These are phyloP conservation scores for Umimayanthus chanpuru DNA, from an alignment of 92 coral and sea anemone genomes.

Conservation along the genomic window DNA sequence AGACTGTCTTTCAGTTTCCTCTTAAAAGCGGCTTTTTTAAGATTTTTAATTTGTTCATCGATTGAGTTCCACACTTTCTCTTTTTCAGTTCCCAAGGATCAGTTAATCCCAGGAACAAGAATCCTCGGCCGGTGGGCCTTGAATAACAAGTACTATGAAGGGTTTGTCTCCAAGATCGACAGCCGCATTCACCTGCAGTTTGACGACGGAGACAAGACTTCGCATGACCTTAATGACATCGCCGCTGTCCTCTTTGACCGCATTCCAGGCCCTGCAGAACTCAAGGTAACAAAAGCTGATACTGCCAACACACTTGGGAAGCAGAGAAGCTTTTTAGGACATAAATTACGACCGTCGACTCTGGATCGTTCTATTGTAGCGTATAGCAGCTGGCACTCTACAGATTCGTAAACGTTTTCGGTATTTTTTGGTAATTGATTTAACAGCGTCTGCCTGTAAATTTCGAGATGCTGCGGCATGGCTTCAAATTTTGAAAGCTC, in stretches of 20 bases:
- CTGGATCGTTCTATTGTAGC: not conserved
- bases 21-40: too few species aligned
- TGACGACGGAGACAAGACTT: constrained; percentile 56
- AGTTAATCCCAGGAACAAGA: constrained; percentile 84
- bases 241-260: constrained; percentile 82
- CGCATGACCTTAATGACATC: constrained; percentile 79
- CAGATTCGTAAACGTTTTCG: too few species aligned
- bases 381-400: too few species aligned
- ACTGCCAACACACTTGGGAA: not conserved
- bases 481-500: too few species aligned
- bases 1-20: too few species aligned
- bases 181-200: constrained; percentile 56
- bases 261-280: constrained; percentile 62
- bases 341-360: not conserved
- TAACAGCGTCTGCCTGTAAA: too few species aligned
- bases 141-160: constrained; percentile 74
- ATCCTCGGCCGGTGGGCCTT: constrained; percentile 73
- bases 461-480: too few species aligned
- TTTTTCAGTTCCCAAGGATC: constrained; percentile 73
- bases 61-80: too few species aligned
- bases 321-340: not conserved
- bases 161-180: constrained; percentile 63
- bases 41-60: too few species aligned
- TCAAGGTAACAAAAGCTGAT: constrained; percentile 27
- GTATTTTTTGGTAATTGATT: too few species aligned